Percentiles rank a stretch among this genome's conserved stretches.
Conservation (phyloP, 2,113 vertebrate genomes). For the Poecile atricapillus region DNA sequence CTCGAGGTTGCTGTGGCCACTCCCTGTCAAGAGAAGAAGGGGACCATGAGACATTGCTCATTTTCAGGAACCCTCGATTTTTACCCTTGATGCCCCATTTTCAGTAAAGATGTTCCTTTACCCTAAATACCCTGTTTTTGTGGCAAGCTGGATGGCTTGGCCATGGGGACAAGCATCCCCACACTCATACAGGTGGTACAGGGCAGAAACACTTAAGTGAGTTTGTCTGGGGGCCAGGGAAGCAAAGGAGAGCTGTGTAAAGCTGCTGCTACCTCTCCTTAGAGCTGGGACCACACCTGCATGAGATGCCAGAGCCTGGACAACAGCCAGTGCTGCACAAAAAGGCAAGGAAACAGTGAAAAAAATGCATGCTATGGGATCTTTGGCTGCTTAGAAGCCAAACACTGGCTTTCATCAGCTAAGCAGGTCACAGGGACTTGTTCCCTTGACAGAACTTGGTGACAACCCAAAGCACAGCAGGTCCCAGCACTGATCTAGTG, state of each 20-base stretch:
- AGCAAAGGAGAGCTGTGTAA: background rate
- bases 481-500: background rate
- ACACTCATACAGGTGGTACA: rapidly evolving
- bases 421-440: background rate
- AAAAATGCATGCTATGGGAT: background rate
- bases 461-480: background rate
- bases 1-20: background rate
- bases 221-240: background rate
- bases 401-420: background rate
- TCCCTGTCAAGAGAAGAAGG: slow-evolving; percentile 61
- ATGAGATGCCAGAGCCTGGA: background rate
- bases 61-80: background rate
- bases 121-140: background rate
- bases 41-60: background rate
- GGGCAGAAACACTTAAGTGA: background rate
- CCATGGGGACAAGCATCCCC: background rate
- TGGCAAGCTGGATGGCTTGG: background rate
- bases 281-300: background rate
- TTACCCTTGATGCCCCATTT: background rate
- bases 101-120: background rate
- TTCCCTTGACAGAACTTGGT: background rate
- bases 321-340: background rate
- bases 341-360: background rate
- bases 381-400: background rate
- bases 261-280: background rate